Evolutionary conservation across 2,113 vertebrate species (phyloP).

Genomic region (Prionailurus viverrinus): DNA sequence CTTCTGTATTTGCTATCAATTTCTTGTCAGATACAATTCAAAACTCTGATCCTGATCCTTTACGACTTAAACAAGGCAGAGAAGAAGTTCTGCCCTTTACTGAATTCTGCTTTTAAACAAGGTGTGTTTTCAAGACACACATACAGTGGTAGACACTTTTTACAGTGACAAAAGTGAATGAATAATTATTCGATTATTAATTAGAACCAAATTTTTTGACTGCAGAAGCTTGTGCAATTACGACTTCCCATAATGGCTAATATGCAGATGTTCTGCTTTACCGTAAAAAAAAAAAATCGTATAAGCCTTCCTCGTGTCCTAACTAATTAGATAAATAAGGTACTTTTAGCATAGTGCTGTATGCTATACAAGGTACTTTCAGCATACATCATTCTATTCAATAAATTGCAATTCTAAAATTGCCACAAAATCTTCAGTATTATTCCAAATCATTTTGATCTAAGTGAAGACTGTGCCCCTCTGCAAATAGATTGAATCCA

Average conservation of each 20-base stretch:
- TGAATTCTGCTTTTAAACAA: background rate
- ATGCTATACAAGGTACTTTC: background rate
- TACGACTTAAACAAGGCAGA: slow-evolving; percentile 33
- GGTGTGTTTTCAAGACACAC: background rate
- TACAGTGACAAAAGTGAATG: background rate
- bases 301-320: background rate
- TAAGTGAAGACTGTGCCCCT: background rate
- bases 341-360: background rate
- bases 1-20: slow-evolving; percentile 59
- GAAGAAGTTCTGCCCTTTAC: slow-evolving; percentile 1
- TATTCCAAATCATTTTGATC: background rate
- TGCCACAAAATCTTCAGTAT: background rate
- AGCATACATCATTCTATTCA: background rate
- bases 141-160: background rate
- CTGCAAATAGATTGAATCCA: background rate
- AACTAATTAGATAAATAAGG: background rate
- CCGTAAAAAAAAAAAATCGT: background rate
- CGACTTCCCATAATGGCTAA: background rate
- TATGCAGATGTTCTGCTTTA: background rate
- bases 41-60: slow-evolving; percentile 63
- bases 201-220: background rate
- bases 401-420: slow-evolving; percentile 5
- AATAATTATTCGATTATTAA: slow-evolving; percentile 9
- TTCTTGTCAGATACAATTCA: slow-evolving; percentile 69
- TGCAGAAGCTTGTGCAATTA: background rate